Evolutionary conservation across 1,140 invertebrate species (phyloP).

Genomic region (Hylaeus anthracinus): DNA sequence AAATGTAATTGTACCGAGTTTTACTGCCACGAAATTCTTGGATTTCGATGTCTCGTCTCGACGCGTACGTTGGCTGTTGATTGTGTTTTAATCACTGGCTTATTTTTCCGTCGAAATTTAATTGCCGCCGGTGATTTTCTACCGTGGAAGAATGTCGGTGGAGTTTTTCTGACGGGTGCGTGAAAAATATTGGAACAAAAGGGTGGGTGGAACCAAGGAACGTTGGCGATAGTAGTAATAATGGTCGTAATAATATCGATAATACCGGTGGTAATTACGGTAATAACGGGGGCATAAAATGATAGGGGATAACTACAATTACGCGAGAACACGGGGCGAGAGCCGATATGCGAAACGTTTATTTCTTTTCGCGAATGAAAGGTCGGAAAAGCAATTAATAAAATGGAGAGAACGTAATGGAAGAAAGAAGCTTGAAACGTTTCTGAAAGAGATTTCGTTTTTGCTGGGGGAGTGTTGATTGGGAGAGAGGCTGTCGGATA

Average conservation of each 20-base stretch:
- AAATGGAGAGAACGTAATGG: not conserved
- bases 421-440: not conserved
- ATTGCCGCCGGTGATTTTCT: not conserved
- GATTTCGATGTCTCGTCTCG: no score
- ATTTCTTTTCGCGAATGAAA: not conserved
- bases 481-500: not conserved
- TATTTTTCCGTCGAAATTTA: no score
- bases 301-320: slow-evolving; percentile 29
- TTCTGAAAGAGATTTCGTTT: not conserved
- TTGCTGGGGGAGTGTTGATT: not conserved
- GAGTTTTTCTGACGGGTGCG: not conserved
- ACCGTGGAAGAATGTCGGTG: not conserved
- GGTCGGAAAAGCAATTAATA: not conserved
- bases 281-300: slow-evolving; percentile 28
- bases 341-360: slow-evolving; percentile 20
- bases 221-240: slow-evolving; percentile 11
- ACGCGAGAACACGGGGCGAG: not conserved
- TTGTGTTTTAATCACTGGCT: no score
- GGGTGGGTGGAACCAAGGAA: no score
- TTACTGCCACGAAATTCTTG: no score
- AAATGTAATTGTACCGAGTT: no score
- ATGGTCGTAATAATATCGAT: slow-evolving; percentile 24
- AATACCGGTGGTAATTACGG: slow-evolving; percentile 30
- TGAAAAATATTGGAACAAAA: not conserved
- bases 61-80: no score